Base-by-base conservation (phyloP, 2,888 invertebrate genomes). In the Adelognathus sp. region DNA sequence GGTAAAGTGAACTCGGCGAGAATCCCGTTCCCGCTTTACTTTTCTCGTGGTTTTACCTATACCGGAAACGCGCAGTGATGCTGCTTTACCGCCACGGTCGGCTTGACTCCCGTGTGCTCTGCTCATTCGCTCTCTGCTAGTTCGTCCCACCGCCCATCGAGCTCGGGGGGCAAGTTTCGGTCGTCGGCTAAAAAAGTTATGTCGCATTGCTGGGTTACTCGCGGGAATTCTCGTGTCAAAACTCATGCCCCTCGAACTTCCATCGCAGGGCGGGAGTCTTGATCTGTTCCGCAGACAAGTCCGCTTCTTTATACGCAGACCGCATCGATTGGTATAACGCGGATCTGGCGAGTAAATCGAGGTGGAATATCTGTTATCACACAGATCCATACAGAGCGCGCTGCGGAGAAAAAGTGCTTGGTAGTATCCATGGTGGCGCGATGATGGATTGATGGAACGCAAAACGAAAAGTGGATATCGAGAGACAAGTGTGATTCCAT, bases 1-100 rank as follows among this genome's bases (percentile, higher is more conserved):
- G 50, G 50, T 27, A 79, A 81, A 81, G 82, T 82, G 81, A 82
- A 82, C 79, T 82, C 74, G 36, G 71, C 75, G 74, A 63, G 81
- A 79, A 76, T 80, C 64, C 71, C 54, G 66, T 71, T 73, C 71
- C 75, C 70, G 77, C 61, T 82, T 60, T 77, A 79, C 75, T 77
- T 81, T n/a, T 79, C 72, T 60, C 75, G 75, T 69, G 75, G 81
- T 79, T 82, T 78, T 71, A 78, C 74, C 74, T 80, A 80, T 75
- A 80, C 71, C 77, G 79, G 75, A 79, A 75, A 76, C 67, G 71
- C 64, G 67, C n/a, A n/a, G 79, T 79, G 75, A 79, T 79, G 72
- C 79, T 60, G 66, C 69, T 76, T 66, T 72, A 71, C 67, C 79
- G 67, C 56, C 31, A 54, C 52, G 27, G 41, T 76, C 69, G 52